phyloP scores from a whole-genome alignment of 1,140 invertebrate genomes.

The Zaprionus vittiger region DNA sequence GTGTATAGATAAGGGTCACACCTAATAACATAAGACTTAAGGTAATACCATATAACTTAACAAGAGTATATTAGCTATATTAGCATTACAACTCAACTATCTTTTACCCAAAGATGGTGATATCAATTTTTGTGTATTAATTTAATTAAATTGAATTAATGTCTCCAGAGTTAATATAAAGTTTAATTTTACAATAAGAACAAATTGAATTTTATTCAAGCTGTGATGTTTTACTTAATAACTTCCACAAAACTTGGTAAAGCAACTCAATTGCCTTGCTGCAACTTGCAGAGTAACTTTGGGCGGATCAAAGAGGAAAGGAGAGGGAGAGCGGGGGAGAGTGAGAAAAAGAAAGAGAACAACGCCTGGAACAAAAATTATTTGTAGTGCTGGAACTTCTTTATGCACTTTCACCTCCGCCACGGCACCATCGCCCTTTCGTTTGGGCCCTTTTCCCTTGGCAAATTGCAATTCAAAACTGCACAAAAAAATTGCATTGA shows the following conservation, averaged over 20 bases:
- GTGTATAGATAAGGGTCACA: not conserved
- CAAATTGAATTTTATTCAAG: not conserved
- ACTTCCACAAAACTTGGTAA: not conserved
- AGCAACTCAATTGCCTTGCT: conserved; percentile 11
- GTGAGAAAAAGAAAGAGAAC: not conserved
- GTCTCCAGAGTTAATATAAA: not conserved
- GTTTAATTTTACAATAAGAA: not conserved
- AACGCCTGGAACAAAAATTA: conserved; percentile 38
- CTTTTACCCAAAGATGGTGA: no score
- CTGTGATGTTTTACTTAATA: not conserved
- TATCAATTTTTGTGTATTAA: no score
- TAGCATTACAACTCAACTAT: no score
- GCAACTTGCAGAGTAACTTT: conserved; percentile 8
- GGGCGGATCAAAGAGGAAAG: not conserved
- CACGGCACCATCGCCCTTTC: not conserved
- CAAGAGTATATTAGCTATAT: no score
- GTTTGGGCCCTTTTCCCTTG: conserved; percentile 15
- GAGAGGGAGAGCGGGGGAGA: not conserved
- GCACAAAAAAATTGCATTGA: conserved; percentile 31
- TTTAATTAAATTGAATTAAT: no score
- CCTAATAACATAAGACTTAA: no score
- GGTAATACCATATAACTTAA: no score
- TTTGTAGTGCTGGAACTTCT: conserved; percentile 62
- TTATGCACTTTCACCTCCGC: conserved; percentile 14
- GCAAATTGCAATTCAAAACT: conserved; percentile 47